Percentiles rank a stretch among this genome's conserved stretches.
Conservation (phyloP, 2,113 vertebrate genomes). For the Sula dactylatra region DNA sequence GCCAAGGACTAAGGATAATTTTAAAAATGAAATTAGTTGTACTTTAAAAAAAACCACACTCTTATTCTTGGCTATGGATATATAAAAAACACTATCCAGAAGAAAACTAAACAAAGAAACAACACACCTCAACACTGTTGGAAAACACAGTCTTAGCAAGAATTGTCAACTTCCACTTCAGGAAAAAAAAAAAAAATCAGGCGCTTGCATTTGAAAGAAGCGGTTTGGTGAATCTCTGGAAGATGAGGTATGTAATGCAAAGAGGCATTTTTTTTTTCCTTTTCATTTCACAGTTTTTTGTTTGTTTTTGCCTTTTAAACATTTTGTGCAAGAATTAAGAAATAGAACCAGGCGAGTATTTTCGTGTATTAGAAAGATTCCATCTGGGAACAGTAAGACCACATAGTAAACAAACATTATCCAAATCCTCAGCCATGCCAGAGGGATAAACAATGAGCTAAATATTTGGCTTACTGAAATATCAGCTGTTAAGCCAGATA, state of each 20-base stretch:
- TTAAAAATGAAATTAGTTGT: neutral
- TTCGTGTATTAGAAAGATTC: constrained; percentile 41
- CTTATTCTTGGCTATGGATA: constrained; percentile 27
- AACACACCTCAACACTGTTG: constrained; percentile 7
- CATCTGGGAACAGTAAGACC: constrained; percentile 24
- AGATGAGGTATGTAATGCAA: constrained; percentile 81
- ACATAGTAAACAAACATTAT: constrained; percentile 18
- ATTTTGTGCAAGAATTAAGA: constrained; percentile 71
- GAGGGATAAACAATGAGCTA: constrained; percentile 47
- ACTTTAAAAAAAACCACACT: neutral
- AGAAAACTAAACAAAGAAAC: constrained; percentile 34
- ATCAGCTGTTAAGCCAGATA: constrained; percentile 45
- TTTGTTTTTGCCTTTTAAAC: constrained; percentile 39
- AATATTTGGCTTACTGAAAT: constrained; percentile 46
- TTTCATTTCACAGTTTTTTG: constrained; percentile 76
- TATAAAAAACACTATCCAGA: neutral
- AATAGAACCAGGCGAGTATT: constrained; percentile 56
- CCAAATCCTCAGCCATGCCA: constrained; percentile 45
- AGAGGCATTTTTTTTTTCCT: constrained; percentile 61
- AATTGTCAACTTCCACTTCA: constrained; percentile 38
- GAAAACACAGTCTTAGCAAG: constrained; percentile 33
- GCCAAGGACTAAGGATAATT: constrained; percentile 32
- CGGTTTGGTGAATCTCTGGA: constrained; percentile 68
- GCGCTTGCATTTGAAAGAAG: constrained; percentile 42
- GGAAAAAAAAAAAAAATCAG: neutral